Conservation (phyloP, 2,113 vertebrate species). For the Todiramphus chloris region DNA sequence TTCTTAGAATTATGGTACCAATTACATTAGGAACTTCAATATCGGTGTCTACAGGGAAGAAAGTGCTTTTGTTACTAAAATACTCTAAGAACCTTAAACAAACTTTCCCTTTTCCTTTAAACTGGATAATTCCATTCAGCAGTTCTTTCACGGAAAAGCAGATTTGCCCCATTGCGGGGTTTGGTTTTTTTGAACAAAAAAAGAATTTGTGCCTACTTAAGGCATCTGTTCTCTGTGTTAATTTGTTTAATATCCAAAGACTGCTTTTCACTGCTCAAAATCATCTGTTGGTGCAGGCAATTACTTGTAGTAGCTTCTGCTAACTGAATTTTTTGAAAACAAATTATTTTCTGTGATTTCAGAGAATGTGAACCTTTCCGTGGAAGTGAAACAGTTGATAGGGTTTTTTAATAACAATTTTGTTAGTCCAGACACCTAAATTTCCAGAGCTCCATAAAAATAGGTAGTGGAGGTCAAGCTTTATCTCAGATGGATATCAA, state of each 20-base stretch:
- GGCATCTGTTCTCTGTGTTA: not conserved
- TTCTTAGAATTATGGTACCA: not conserved
- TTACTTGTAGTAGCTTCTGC: not conserved
- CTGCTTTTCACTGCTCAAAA: not conserved
- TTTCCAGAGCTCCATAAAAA: not conserved
- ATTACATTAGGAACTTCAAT: not conserved
- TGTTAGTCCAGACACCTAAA: not conserved
- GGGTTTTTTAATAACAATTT: not conserved
- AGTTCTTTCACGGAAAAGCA: not conserved
- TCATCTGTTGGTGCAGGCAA: not conserved
- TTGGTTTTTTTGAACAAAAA: not conserved
- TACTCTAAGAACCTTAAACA: not conserved
- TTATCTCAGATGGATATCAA: not conserved
- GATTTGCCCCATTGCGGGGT: fast-evolving
- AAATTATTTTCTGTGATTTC: not conserved
- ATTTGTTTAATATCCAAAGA: not conserved
- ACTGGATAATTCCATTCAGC: not conserved
- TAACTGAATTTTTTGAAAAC: not conserved
- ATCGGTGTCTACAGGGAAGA: not conserved
- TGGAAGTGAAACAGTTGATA: not conserved
- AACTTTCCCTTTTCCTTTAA: not conserved
- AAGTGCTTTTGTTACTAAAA: not conserved
- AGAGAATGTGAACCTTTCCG: not conserved
- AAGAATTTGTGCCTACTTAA: not conserved
- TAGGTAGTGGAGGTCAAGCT: not conserved